phyloP scores from a whole-genome alignment of 1,140 invertebrate species.

The Drosophila bocqueti region DNA sequence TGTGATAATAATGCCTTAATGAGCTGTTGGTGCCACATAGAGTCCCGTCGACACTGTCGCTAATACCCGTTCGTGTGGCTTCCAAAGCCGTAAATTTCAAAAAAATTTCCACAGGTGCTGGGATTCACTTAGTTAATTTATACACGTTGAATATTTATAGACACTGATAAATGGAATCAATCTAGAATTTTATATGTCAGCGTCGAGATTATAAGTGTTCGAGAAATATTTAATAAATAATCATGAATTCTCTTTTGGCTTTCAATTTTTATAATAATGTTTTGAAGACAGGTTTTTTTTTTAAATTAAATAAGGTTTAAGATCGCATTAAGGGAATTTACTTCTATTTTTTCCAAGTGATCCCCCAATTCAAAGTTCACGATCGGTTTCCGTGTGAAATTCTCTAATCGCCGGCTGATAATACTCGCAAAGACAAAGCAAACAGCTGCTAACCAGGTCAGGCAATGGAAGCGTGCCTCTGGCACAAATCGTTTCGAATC shows the following conservation, averaged over 20 bases:
- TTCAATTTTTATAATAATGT: background rate
- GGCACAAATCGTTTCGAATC: constrained; percentile 45
- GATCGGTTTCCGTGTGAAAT: constrained; percentile 75
- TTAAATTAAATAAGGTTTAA: background rate
- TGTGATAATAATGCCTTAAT: constrained; percentile 69
- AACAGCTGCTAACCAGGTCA: constrained; percentile 48
- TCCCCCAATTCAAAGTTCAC: constrained; percentile 57
- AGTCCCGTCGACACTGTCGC: constrained; percentile 14
- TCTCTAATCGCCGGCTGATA: constrained; percentile 71
- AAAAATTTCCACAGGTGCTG: constrained; percentile 71
- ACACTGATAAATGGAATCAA: background rate
- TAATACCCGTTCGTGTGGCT: constrained; percentile 53
- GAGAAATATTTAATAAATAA: background rate
- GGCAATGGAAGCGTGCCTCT: constrained; percentile 63
- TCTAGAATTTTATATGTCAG: background rate
- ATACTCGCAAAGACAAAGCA: constrained; percentile 37
- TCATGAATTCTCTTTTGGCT: background rate
- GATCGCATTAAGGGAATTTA: background rate
- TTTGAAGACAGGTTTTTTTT: background rate
- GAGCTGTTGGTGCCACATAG: constrained; percentile 48
- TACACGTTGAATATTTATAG: constrained; percentile 9
- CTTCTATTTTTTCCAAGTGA: constrained; percentile 12
- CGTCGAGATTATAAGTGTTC: background rate
- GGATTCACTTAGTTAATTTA: constrained; percentile 18
- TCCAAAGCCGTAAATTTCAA: constrained; percentile 52